A percentile compares a stretch with the other conserved stretches of the same genome.
These are phyloP conservation scores for Sinohyriopsis cumingii DNA, from an alignment of 2,888 invertebrate genomes.

Conservation along the genomic window DNA sequence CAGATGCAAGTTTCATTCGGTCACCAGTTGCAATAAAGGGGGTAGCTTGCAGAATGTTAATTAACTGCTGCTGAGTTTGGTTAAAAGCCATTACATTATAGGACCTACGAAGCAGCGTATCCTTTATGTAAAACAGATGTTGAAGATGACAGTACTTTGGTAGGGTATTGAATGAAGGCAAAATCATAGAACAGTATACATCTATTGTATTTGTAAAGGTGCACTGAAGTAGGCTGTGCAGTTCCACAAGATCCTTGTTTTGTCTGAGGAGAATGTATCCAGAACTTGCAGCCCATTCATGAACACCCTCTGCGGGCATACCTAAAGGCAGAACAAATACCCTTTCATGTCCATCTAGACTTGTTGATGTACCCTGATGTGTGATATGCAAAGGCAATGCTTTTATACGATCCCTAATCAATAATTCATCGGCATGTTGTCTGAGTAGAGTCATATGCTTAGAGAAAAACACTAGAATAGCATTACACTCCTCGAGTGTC, in stretches of 20 bases:
- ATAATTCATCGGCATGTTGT: not conserved
- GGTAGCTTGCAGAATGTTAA: slow-evolving; percentile 2
- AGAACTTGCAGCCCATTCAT: slow-evolving; percentile 19
- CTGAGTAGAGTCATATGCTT: not conserved
- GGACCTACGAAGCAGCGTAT: not conserved
- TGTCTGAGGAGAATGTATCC: slow-evolving; percentile 15
- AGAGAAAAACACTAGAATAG: slow-evolving; percentile 1
- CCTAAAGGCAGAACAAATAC: slow-evolving; percentile 20
- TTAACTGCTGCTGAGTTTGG: not conserved
- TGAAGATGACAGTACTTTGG: not conserved
- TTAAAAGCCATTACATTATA: not conserved
- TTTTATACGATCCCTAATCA: not conserved
- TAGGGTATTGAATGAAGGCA: slow-evolving; percentile 5
- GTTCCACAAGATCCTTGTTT: not conserved
- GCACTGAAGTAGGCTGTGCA: slow-evolving; percentile 6
- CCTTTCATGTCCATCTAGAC: not conserved
- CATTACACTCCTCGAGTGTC: slow-evolving; percentile 1
- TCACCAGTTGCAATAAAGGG: slow-evolving; percentile 8
- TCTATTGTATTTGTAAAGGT: not conserved
- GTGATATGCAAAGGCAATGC: slow-evolving; percentile 13
- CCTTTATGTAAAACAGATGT: slow-evolving; percentile 8
- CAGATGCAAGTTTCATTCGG: slow-evolving; percentile 8
- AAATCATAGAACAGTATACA: slow-evolving; percentile 7
- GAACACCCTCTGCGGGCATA: slow-evolving; percentile 25
- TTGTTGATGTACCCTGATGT: slow-evolving; percentile 1